Percentiles rank a stretch among this genome's conserved stretches.
Conservation (phyloP, 2,888 invertebrate genomes). For the Spicauda simplicius region DNA sequence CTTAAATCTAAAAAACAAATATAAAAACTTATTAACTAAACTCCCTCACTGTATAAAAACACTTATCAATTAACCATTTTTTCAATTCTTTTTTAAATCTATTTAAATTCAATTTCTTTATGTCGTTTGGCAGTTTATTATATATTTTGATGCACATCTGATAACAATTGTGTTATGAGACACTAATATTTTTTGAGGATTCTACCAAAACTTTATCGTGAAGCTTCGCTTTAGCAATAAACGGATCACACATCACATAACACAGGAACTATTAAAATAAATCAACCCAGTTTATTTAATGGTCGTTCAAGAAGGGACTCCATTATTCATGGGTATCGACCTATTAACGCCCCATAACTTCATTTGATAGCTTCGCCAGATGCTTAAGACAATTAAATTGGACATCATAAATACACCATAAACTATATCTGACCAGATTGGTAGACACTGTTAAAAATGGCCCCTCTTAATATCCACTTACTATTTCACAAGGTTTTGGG, state of each 20-base stretch:
- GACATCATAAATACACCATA: slow-evolving; percentile 18
- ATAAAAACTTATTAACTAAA: too few species aligned
- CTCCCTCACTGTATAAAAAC: too few species aligned
- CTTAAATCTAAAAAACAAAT: too few species aligned
- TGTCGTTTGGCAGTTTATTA: too few species aligned
- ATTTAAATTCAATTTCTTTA: too few species aligned
- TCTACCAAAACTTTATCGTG: too few species aligned
- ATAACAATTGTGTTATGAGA: too few species aligned
- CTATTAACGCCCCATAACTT: slow-evolving; percentile 42
- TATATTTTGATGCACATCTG: too few species aligned
- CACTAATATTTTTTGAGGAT: too few species aligned
- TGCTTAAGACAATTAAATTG: slow-evolving; percentile 36
- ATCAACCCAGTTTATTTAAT: slow-evolving; percentile 31
- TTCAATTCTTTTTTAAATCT: too few species aligned
- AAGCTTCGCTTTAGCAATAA: not conserved
- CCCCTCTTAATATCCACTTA: not conserved
- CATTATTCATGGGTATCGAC: slow-evolving; percentile 37
- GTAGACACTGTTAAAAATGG: not conserved
- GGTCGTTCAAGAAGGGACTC: slow-evolving; percentile 21
- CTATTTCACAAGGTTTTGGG: too few species aligned
- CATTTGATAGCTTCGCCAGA: slow-evolving; percentile 47
- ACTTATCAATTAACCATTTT: too few species aligned
- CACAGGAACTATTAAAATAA: slow-evolving; percentile 24
- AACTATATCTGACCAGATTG: slow-evolving; percentile 9
- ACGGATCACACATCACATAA: not conserved